Conservation (phyloP, 2,888 invertebrate genomes). For the Volucella bombylans region DNA sequence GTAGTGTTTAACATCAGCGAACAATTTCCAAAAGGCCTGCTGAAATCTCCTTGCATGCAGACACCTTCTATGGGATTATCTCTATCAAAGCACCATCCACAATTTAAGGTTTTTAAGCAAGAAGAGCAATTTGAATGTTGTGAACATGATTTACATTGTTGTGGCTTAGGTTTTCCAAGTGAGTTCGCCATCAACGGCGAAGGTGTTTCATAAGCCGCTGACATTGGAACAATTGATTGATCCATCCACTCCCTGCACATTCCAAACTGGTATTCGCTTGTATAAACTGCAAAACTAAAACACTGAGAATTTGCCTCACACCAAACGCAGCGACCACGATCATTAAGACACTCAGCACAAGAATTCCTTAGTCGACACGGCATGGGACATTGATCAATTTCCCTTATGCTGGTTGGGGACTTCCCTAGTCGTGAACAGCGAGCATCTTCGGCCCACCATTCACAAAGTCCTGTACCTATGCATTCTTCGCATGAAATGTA, state of each 20-base stretch:
- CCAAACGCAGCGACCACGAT: constrained; percentile 96
- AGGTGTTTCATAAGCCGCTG: constrained; percentile 46
- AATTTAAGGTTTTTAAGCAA: constrained; percentile 92
- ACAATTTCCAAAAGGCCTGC: constrained; percentile 89
- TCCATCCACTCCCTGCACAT: constrained; percentile 96
- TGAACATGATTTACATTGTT: constrained; percentile 91
- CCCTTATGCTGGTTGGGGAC: constrained; percentile 86
- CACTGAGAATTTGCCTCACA: constrained; percentile 96
- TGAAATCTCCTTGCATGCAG: constrained; percentile 93
- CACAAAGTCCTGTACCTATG: constrained; percentile 89
- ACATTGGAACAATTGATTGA: constrained; percentile 84
- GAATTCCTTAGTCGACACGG: constrained; percentile 90
- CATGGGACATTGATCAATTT: constrained; percentile 87
- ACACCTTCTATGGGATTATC: constrained; percentile 94
- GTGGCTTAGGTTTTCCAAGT: constrained; percentile 77
- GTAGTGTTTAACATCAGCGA: constrained; percentile 86
- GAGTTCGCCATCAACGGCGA: constrained; percentile 45
- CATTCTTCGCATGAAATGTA: constrained; percentile 94
- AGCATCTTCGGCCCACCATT: constrained; percentile 96
- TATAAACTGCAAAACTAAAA: constrained; percentile 97
- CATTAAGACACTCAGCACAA: constrained; percentile 92
- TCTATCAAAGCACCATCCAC: constrained; percentile 96
- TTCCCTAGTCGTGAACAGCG: constrained; percentile 91
- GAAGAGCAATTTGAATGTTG: constrained; percentile 89
- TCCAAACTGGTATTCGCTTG: constrained; percentile 96